phyloP scores from a whole-genome alignment of 2,888 invertebrate genomes.

The Belgica antarctica region DNA sequence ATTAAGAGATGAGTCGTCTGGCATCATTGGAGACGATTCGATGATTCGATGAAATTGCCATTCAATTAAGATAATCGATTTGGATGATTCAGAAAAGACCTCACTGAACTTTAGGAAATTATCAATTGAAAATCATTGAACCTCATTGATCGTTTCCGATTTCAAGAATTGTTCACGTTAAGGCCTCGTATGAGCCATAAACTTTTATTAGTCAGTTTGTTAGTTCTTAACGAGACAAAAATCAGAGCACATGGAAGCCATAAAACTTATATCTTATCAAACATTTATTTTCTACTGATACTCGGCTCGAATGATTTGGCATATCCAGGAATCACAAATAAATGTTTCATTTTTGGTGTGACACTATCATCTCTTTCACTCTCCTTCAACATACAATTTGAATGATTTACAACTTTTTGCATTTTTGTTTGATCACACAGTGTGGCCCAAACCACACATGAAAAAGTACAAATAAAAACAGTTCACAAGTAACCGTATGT shows the following conservation, averaged over 20 bases:
- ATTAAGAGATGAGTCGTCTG: background rate
- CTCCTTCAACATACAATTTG: background rate
- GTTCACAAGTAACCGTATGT: background rate
- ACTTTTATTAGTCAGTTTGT: background rate
- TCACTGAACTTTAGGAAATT: constrained; percentile 18
- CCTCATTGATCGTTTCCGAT: constrained; percentile 35
- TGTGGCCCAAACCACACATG: constrained; percentile 15
- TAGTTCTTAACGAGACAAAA: background rate
- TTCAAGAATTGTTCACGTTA: constrained; percentile 8
- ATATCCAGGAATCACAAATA: background rate
- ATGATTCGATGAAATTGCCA: background rate
- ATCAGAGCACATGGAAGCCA: constrained; percentile 43
- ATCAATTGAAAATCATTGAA: constrained; percentile 30
- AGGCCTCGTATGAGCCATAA: background rate
- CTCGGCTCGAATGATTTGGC: background rate
- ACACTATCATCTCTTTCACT: no score
- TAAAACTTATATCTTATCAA: constrained; percentile 43
- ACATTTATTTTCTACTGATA: constrained; percentile 35
- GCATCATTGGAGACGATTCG: background rate
- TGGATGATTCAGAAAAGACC: background rate
- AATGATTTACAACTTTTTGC: constrained; percentile 25
- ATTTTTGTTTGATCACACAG: constrained; percentile 10
- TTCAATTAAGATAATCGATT: constrained; percentile 13
- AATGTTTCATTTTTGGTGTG: no score
- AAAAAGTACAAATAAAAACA: background rate